Evolutionary conservation across 2,888 invertebrate species (phyloP).

Genomic region (Sussaba pulchella): DNA sequence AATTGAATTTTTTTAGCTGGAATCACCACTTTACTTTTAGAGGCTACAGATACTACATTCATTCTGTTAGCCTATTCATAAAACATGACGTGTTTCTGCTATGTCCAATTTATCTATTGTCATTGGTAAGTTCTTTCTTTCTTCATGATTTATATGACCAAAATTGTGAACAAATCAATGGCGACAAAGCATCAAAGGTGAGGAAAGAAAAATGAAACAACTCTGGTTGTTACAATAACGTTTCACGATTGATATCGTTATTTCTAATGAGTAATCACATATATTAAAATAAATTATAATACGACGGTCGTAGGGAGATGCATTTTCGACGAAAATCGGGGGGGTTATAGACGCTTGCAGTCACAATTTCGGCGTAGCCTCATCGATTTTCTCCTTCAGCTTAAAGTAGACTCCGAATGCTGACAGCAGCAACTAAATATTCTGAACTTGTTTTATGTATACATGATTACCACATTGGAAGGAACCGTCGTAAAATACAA

Average conservation of each 20-base stretch:
- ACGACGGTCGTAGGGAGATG: slow-evolving; percentile 4
- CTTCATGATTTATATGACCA: background rate
- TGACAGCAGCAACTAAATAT: slow-evolving; percentile 4
- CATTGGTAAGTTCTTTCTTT: too few species aligned
- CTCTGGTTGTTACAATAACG: too few species aligned
- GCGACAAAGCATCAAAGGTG: too few species aligned
- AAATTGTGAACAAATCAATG: background rate
- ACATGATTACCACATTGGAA: slow-evolving; percentile 71
- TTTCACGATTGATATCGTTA: too few species aligned
- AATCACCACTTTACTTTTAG: background rate
- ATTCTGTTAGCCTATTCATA: slow-evolving; percentile 10
- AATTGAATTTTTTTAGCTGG: slow-evolving; percentile 1
- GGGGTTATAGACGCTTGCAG: slow-evolving; percentile 40
- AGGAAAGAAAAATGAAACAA: too few species aligned
- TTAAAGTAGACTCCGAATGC: background rate
- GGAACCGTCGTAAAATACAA: slow-evolving; percentile 71
- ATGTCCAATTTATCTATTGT: too few species aligned
- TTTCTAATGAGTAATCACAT: too few species aligned
- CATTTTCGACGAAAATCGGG: slow-evolving; percentile 21
- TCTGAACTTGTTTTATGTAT: slow-evolving; percentile 7
- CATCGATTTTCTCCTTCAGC: background rate
- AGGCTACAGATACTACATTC: slow-evolving; percentile 18
- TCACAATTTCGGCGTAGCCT: slow-evolving; percentile 31
- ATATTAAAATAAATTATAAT: too few species aligned
- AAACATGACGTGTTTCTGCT: slow-evolving; percentile 36